phyloP scores from a whole-genome alignment of 2,797 vertebrate genomes.

The Pelochelys cantorii region DNA sequence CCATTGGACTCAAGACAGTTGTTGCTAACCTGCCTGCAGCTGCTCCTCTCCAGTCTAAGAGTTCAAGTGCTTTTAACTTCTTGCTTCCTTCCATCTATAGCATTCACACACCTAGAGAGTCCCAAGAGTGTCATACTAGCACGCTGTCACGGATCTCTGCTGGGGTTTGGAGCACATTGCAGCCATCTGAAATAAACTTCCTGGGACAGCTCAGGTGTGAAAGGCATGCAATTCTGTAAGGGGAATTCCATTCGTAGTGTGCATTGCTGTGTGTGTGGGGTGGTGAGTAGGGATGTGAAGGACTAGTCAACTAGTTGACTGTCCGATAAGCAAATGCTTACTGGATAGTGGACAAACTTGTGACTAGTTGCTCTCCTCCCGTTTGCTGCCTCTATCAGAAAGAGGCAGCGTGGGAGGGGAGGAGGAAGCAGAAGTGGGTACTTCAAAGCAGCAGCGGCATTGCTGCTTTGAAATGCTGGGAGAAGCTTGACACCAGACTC shows the following conservation, averaged over 20 bases:
- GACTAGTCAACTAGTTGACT: too few species aligned
- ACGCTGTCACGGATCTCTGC: neutral
- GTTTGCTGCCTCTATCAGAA: too few species aligned
- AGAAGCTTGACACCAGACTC: too few species aligned
- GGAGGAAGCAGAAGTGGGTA: too few species aligned
- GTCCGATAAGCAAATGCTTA: too few species aligned
- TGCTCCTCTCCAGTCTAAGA: neutral
- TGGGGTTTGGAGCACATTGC: neutral
- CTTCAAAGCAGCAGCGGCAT: too few species aligned
- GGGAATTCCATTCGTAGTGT: neutral
- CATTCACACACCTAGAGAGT: neutral
- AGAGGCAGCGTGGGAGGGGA: too few species aligned
- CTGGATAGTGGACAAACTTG: too few species aligned
- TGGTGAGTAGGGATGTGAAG: too few species aligned
- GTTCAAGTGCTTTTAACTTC: neutral
- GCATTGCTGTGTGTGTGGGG: accelerated
- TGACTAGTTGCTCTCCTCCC: too few species aligned
- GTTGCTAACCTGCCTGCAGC: neutral
- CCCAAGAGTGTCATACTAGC: neutral
- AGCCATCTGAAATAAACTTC: neutral
- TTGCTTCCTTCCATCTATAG: neutral
- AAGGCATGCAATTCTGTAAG: neutral
- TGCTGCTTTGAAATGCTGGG: too few species aligned
- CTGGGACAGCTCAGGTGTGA: neutral
- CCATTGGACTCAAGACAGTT: neutral